phyloP scores from a whole-genome alignment of 2,113 vertebrate species.

The Cottus gobio region DNA sequence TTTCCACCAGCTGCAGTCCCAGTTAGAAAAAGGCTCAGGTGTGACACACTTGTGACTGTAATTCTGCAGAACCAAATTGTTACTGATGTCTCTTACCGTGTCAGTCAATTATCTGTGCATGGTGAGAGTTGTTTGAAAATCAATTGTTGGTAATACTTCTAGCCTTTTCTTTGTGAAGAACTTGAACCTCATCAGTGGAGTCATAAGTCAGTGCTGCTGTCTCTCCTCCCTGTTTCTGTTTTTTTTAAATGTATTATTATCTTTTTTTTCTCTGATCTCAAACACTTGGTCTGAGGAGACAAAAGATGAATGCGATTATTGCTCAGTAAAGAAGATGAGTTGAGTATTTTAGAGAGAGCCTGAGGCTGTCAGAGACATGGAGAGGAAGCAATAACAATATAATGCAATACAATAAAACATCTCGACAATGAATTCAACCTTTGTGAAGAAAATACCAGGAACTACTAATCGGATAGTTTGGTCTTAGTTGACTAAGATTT shows the following conservation, averaged over 20 bases:
- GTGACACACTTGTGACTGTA: conserved; percentile 31
- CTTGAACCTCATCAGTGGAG: conserved; percentile 4
- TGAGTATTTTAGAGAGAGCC: conserved; percentile 34
- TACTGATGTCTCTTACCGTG: conserved; percentile 12
- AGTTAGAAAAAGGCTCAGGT: conserved; percentile 35
- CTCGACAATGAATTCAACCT: conserved; percentile 8
- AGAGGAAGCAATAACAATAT: conserved; percentile 10
- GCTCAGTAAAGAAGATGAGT: conserved; percentile 25
- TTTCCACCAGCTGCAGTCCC: conserved; percentile 40
- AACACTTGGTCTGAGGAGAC: not conserved
- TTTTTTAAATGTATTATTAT: not conserved
- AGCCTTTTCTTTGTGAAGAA: conserved; percentile 10
- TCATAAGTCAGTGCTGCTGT: not conserved
- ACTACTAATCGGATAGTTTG: not conserved
- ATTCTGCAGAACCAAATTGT: conserved; percentile 21
- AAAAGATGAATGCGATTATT: conserved; percentile 16
- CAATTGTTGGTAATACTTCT: not conserved
- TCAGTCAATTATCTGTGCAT: not conserved
- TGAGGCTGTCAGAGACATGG: not conserved
- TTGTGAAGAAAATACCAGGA: conserved; percentile 17
- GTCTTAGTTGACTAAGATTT: not conserved
- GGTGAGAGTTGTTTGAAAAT: conserved; percentile 4
- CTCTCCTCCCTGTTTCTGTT: not conserved
- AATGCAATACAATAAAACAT: conserved; percentile 7
- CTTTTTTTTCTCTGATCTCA: not conserved